Percentiles rank a stretch among this genome's conserved stretches.
These are phyloP conservation scores for Sinopyrophorus schimmeli DNA, from an alignment of 2,888 invertebrate genomes.

Conservation along the genomic window DNA sequence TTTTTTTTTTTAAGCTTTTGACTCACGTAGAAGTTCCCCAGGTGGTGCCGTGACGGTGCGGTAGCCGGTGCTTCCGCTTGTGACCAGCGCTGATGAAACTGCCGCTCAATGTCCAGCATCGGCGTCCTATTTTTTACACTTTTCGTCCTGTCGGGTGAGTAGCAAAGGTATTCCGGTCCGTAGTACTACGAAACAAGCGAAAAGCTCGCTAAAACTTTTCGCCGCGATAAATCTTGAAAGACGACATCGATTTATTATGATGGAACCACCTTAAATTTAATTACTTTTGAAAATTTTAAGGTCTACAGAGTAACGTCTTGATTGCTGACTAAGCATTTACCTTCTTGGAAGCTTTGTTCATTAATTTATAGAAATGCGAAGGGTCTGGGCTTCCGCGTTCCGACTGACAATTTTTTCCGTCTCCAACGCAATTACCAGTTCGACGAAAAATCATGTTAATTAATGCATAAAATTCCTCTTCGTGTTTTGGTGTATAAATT, in stretches of 20 bases:
- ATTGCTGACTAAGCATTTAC: too few relatives aligned
- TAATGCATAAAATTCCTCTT: slow-evolving; percentile 30
- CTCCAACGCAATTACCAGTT: slow-evolving; percentile 24
- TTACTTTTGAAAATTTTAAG: too few relatives aligned
- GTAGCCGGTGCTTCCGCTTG: slow-evolving; percentile 34
- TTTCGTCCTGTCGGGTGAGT: slow-evolving; percentile 47
- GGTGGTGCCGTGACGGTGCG: slow-evolving; percentile 21
- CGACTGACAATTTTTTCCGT: slow-evolving; percentile 6
- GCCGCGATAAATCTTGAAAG: slow-evolving; percentile 17
- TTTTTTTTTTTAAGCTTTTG: slow-evolving; percentile 26
- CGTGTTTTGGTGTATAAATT: slow-evolving; percentile 20
- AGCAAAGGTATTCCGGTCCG: too few relatives aligned
- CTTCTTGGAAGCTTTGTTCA: too few relatives aligned
- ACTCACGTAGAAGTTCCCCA: slow-evolving; percentile 20
- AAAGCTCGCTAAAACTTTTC: too few relatives aligned
- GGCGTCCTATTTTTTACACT: slow-evolving; percentile 44
- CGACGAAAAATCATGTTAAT: slow-evolving; percentile 22
- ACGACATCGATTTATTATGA: too few relatives aligned
- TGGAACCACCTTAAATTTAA: too few relatives aligned
- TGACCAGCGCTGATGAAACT: slow-evolving; percentile 42
- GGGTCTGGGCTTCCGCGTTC: neutral
- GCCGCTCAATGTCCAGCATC: slow-evolving; percentile 45
- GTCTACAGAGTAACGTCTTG: too few relatives aligned
- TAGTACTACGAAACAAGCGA: too few relatives aligned
- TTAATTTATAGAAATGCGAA: too few relatives aligned